Evolutionary conservation across 2,888 invertebrate genomes (phyloP), one percentile per base, ranked within the genome.

Genomic region (Allolobophora icterica): DNA sequence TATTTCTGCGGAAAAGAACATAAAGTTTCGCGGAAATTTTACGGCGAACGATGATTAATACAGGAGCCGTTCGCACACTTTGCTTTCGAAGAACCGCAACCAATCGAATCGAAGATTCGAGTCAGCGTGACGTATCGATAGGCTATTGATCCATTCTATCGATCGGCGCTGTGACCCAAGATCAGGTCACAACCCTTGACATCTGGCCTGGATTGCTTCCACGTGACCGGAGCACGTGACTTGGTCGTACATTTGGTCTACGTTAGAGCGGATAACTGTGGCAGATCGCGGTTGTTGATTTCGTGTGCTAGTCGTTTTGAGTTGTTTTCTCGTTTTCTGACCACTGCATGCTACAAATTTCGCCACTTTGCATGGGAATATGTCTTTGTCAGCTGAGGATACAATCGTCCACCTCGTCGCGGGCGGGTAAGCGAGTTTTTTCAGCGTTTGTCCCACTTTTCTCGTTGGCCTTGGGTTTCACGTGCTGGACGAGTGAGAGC

Each of bases 351-450:
- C 30, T 24, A 34, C 35, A 87, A 87, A 35, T 87, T 87, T 87
- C 87, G 87, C 87, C 15, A 24, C 6, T 87, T 87, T 38, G 38
- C 35, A 87, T 38, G 87, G 35, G 35, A 87, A 38, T 35, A 87
- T 87, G 87, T 87, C 87, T 17, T 6, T 87, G 34, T 87, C 87
- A 24, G 87, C 87, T 11, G 87, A 87, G 87, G 87, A 87, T 87
- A 87, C 87, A 24, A 87, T 87, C 87, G 87, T 87, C 15, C 87
- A 87, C 17, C 87, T 87, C 0, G 35, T 87, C 35, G 87, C 87
- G 1, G 87, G 87, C 19, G 87, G 87, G 87, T 87, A 87, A 87
- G 87, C 87, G 24, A 38, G 35, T 34, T 87, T 38, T 87, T n/a
- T 2, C 19, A 0, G n/a, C n/a, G 71, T 71, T 71, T 71, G 30